Conservation (phyloP, 2,113 vertebrate species). For the Dromiciops gliroides region DNA sequence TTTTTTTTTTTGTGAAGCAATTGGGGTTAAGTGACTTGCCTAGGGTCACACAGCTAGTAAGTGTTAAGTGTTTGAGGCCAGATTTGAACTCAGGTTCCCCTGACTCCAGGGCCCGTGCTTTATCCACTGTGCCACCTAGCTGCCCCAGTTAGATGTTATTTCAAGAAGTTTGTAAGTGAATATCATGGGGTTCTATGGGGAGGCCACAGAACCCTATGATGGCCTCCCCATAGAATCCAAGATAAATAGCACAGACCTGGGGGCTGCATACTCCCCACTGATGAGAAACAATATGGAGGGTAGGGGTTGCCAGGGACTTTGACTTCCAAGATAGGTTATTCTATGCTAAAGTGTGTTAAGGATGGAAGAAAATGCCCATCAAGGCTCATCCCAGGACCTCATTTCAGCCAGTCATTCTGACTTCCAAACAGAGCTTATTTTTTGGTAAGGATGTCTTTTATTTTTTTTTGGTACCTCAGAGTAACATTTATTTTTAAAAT, state of each 20-base stretch:
- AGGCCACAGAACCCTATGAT: not conserved
- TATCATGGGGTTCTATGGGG: not conserved
- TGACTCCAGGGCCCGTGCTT: too few species aligned
- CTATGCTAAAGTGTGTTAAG: not conserved
- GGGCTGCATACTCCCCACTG: not conserved
- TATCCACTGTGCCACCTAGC: too few species aligned
- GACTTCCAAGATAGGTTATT: too few species aligned
- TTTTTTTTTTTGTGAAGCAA: too few species aligned
- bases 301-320: not conserved
- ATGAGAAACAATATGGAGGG: not conserved
- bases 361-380: not conserved
- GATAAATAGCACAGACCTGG: not conserved
- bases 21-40: too few species aligned
- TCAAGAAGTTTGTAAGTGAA: not conserved
- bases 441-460: not conserved
- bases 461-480: too few species aligned
- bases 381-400: not conserved
- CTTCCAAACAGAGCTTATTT: not conserved
- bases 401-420: not conserved
- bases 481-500: too few species aligned
- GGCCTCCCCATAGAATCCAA: not conserved
- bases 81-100: too few species aligned
- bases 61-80: too few species aligned
- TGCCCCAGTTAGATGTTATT: not conserved
- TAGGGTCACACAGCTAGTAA: too few species aligned